Evolutionary conservation across 2,888 invertebrate species (phyloP).

Genomic region (Crioceris asparagi): DNA sequence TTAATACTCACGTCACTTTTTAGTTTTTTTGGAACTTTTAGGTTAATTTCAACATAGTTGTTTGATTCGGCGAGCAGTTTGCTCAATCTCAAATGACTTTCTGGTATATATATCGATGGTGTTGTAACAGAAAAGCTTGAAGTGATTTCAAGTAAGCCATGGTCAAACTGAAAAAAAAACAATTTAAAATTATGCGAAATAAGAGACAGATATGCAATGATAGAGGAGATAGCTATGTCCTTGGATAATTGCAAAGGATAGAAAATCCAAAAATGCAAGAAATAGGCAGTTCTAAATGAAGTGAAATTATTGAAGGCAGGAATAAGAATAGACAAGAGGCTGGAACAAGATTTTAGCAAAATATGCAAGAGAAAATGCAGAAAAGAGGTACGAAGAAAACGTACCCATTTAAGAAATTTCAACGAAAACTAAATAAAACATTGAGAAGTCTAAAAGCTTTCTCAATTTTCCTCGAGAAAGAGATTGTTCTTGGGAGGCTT

Average conservation of each 20-base stretch:
- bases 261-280: background rate
- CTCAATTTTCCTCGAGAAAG: too few species aligned
- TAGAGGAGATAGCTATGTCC: background rate
- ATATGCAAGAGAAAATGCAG: too few species aligned
- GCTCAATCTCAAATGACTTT: conserved; percentile 51
- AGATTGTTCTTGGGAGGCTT: too few species aligned
- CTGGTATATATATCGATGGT: conserved; percentile 52
- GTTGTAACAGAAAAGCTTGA: conserved; percentile 45
- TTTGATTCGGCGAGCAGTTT: conserved; percentile 58
- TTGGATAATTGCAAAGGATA: background rate
- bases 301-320: too few species aligned
- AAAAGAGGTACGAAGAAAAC: too few species aligned
- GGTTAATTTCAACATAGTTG: conserved; percentile 51
- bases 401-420: too few species aligned
- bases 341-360: too few species aligned
- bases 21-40: conserved; percentile 35
- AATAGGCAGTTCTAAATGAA: too few species aligned
- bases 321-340: too few species aligned
- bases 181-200: background rate
- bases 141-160: conserved; percentile 47
- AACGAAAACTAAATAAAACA: too few species aligned
- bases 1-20: conserved; percentile 26
- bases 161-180: conserved; percentile 42
- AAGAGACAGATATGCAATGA: background rate
- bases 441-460: too few species aligned